These are phyloP conservation scores for Leucophenga maculata DNA, from an alignment of 2,888 invertebrate species.

Conservation along the genomic window DNA sequence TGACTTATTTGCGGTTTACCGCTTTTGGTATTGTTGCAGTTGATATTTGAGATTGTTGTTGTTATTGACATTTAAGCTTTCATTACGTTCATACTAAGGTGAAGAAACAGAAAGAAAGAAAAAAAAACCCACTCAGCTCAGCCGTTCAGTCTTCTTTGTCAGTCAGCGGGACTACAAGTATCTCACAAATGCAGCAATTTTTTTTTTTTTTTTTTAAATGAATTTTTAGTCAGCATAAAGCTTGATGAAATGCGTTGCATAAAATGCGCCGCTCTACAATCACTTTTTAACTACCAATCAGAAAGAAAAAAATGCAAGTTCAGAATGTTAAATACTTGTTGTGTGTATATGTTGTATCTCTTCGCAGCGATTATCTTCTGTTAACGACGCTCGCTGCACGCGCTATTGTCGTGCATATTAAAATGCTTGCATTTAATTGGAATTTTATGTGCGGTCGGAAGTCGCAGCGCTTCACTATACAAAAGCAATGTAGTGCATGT, in stretches of 20 bases:
- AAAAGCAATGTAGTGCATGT: no score
- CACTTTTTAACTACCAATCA: no score
- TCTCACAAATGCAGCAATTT: neutral
- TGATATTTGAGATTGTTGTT: slow-evolving; percentile 6
- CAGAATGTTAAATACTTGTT: slow-evolving; percentile 5
- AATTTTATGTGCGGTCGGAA: neutral
- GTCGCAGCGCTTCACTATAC: no score
- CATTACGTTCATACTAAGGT: neutral
- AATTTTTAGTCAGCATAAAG: no score
- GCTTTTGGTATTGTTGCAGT: neutral
- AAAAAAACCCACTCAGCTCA: neutral
- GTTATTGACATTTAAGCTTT: slow-evolving; percentile 3
- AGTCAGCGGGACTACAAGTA: neutral
- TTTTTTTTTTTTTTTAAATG: no score
- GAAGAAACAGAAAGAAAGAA: neutral
- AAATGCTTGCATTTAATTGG: slow-evolving; percentile 12
- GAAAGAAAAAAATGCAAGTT: neutral
- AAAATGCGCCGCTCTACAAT: no score
- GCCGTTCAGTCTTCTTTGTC: neutral
- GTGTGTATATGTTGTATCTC: neutral
- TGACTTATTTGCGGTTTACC: neutral
- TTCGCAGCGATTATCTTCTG: neutral
- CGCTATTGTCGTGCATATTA: neutral
- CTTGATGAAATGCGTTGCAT: no score
- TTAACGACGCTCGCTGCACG: neutral